Base-by-base conservation (phyloP, 2,113 vertebrate species). In the Raja brachyura region DNA sequence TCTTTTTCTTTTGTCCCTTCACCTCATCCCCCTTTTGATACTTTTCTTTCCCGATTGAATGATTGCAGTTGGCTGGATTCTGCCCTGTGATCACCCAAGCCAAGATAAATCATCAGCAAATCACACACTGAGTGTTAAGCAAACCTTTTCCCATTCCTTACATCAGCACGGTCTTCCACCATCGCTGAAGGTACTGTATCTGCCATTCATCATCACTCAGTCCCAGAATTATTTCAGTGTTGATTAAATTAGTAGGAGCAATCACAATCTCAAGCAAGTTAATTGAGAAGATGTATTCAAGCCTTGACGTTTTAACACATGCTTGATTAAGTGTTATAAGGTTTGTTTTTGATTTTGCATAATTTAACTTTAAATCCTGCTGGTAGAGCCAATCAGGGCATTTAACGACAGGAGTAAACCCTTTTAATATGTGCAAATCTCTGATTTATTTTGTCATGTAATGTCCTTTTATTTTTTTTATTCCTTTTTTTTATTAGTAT, bases 271-370 rank as follows among this genome's bases (percentile, higher is more conserved):
- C 96, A 97, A 95, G 96, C 95, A 28, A 96, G 97, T 97, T 97
- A 97, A 97, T 97, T 95, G 95, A 96, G 96, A 97, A 96, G 96
- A 98, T 98, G 97, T 97, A 98, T 98, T 97, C 95, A 96, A 96
- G 94, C 94, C 93, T 66, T 94, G 97, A 97, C 97, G 97, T 97
- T 95, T 98, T 98, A 97, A 98, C 96, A 96, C 96, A 95, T 96
- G 96, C 97, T 97, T 98, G 97, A 98, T 98, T 96, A 98, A 98
- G 97, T 96, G 97, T 97, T 97, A 97, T 96, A 96, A 97, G 96
- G 97, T 97, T 97, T 98, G 97, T 96, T 98, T 98, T 97, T 96
- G 95, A 98, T 97, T 98, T 98, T 97, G 97, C 97, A 98, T 98
- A 98, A 98, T 97, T 97, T 97, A 97, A 96, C 96, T 97, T 98